Evolutionary conservation across 2,113 vertebrate species (phyloP), one percentile per base, ranked within the genome.

Genomic region (Cettia cetti): DNA sequence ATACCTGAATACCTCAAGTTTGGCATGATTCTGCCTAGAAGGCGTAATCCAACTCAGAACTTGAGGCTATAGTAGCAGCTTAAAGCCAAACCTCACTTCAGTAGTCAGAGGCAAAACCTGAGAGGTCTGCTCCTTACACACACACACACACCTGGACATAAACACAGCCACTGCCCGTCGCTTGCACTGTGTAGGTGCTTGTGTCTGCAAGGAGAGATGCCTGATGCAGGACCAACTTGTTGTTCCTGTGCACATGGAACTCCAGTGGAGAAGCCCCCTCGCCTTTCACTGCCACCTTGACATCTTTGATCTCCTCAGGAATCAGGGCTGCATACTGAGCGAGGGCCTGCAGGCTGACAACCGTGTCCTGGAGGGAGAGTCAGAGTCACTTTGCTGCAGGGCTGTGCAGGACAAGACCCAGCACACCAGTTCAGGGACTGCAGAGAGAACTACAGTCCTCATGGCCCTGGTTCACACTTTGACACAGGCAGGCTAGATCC

Each of bases 211-310:
- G 92, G 35, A 98, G 96, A 47, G 93, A 7, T 66, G 71, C 90
- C 92, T 98, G 98, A 66, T 99, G 98, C 86, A 98, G 98, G 59
- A 98, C 95, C 64, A 99, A 77, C 65, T 98, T 98, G 94, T 98
- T 99, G 77, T 91, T 81, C 33, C 92, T 92, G 75, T 98, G 97
- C 69, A 99, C 95, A 0, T 97, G 84, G 77, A 99, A 98, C 8
- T 61, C 63, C 57, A 97, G 14, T 72, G 83, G 80, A 31, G 95
- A 93, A 22, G 74, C 60, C 12, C 80, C 94, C 44, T 93, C 91
- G 86, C 95, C 88, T 82, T 80, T 94, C 50, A 98, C 93, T 21
- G 89, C 94, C 68, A 98, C 97, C 59, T 94, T 96, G 49, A 97
- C 89, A 63, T 96, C 89, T 37, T 94, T 96, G 6, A 91, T 95